A percentile compares a stretch with the other conserved stretches of the same genome.
Conservation (phyloP, 2,113 vertebrate genomes). For the Ascaphus truei region DNA sequence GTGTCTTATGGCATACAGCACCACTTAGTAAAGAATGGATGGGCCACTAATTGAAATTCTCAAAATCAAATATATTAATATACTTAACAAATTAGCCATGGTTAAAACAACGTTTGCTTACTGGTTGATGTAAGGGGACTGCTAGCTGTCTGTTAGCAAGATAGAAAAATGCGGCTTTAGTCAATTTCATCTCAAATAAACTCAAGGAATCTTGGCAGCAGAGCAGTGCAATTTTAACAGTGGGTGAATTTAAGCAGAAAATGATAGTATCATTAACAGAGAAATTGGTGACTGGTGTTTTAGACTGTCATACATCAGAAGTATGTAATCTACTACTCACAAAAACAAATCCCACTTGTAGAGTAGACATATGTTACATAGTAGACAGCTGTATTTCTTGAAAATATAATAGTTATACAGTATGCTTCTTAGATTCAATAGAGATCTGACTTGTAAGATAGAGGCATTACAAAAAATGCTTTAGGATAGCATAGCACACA, state of each 20-base stretch:
- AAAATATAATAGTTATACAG: too few relatives aligned
- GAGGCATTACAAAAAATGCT: background rate
- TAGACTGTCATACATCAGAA: conserved; percentile 22
- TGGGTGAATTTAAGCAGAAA: conserved; percentile 14
- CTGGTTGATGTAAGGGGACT: too few relatives aligned
- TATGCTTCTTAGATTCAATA: background rate
- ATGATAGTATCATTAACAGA: conserved; percentile 28
- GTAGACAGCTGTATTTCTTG: conserved; percentile 8
- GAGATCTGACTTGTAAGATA: background rate
- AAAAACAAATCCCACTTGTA: conserved; percentile 24
- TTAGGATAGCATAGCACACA: too few relatives aligned
- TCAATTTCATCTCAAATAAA: background rate
- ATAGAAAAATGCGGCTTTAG: background rate
- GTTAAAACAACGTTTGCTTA: too few relatives aligned
- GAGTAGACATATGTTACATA: conserved; percentile 10
- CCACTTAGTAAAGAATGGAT: too few relatives aligned
- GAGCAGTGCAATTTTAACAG: conserved; percentile 11
- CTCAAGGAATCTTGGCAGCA: background rate
- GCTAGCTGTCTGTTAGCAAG: background rate
- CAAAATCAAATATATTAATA: too few relatives aligned
- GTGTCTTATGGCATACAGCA: too few relatives aligned
- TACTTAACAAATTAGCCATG: too few relatives aligned
- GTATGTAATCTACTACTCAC: conserved; percentile 31
- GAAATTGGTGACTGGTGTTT: conserved; percentile 24
- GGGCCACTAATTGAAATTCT: too few relatives aligned